These are phyloP conservation scores for Pachycephus smyrnensis DNA, from an alignment of 2,888 invertebrate genomes.

Conservation along the genomic window DNA sequence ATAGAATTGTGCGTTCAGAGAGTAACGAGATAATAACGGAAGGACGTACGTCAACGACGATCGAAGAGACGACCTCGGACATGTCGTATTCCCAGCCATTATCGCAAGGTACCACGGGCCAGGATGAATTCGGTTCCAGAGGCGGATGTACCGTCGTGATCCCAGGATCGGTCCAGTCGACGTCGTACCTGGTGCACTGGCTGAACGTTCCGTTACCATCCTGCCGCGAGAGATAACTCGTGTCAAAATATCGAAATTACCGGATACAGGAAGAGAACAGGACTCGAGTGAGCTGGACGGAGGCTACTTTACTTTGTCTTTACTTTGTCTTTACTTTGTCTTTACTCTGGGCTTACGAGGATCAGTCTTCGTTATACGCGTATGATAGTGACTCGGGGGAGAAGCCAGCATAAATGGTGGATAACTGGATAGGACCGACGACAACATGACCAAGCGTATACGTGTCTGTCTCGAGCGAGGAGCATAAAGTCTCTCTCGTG, in stretches of 20 bases:
- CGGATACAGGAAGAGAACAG: no score
- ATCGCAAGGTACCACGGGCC: slow-evolving; percentile 77
- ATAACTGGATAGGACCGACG: no score
- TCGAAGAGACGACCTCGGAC: slow-evolving; percentile 78
- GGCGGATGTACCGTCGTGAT: slow-evolving; percentile 52
- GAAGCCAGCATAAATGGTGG: no score
- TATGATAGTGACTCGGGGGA: no score
- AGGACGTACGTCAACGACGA: slow-evolving; percentile 78
- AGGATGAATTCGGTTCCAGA: slow-evolving; percentile 69
- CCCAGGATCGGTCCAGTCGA: slow-evolving; percentile 77
- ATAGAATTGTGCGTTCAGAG: not conserved
- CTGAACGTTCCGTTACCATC: slow-evolving; percentile 70
- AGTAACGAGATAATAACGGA: not conserved
- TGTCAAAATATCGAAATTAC: not conserved
- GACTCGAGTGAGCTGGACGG: no score
- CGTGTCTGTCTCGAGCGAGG: no score
- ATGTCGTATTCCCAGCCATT: slow-evolving; percentile 86
- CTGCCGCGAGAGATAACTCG: slow-evolving; percentile 46
- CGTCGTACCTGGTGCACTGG: slow-evolving; percentile 79
- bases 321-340: no score
- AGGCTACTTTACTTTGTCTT: no score
- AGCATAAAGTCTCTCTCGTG: not conserved
- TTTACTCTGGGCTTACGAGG: no score
- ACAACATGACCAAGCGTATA: no score
- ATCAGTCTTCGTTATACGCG: no score